A percentile compares a stretch with the other conserved stretches of the same genome.
These are phyloP conservation scores for Ambastaia sidthimunki DNA, from an alignment of 2,797 vertebrate species.

Conservation along the genomic window DNA sequence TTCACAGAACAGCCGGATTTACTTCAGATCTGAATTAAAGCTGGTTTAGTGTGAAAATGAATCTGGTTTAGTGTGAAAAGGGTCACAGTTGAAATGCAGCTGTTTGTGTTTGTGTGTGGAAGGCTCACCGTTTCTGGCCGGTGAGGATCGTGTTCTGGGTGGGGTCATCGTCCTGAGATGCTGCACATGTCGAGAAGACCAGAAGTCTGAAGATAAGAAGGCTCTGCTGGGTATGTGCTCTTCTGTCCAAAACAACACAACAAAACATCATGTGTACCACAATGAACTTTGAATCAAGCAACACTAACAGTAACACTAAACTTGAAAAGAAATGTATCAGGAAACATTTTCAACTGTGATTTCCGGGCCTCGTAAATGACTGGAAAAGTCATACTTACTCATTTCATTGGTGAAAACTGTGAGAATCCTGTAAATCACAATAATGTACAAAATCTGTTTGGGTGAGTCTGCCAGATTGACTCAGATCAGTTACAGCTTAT, in stretches of 20 bases:
- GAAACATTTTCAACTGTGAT: neutral
- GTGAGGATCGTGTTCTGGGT: conserved; percentile 94
- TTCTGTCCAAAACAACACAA: neutral
- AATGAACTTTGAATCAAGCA: neutral
- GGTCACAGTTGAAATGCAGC: conserved; percentile 28
- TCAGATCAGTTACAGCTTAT: neutral
- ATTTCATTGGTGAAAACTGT: neutral
- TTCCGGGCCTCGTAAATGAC: neutral
- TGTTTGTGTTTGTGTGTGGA: conserved; percentile 58
- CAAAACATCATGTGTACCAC: neutral
- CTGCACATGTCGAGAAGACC: conserved; percentile 87
- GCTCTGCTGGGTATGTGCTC: conserved; percentile 86
- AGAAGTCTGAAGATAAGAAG: conserved; percentile 86
- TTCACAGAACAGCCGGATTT: conserved; percentile 17
- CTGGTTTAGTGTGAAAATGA: conserved; percentile 19
- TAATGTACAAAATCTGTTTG: conserved; percentile 9
- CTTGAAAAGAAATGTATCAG: neutral
- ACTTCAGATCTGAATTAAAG: neutral
- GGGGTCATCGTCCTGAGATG: conserved; percentile 95
- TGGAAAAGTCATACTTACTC: neutral
- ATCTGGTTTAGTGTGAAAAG: conserved; percentile 28
- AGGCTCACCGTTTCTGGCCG: conserved; percentile 96
- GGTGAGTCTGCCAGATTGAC: neutral
- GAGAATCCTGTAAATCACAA: conserved; percentile 5
- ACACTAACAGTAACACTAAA: neutral